Percentiles rank a stretch among this genome's conserved stretches.
These are phyloP conservation scores for Lepidiolamprologus cunningtoni DNA, from an alignment of 2,113 vertebrate species.

Conservation along the genomic window DNA sequence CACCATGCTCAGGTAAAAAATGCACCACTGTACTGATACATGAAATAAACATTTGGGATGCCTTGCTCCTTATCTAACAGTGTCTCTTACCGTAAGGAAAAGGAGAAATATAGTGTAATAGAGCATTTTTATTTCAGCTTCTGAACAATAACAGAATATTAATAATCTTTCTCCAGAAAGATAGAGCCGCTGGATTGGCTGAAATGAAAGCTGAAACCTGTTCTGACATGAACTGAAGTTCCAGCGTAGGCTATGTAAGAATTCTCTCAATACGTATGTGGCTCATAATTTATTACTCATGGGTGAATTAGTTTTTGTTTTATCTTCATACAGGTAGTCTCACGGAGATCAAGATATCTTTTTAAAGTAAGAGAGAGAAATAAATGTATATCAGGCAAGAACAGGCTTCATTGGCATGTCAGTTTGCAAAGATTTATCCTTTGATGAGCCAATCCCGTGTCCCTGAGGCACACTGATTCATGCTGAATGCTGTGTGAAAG, in stretches of 20 bases:
- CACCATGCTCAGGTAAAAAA: slow-evolving; percentile 35
- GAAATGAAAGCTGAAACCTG: slow-evolving; percentile 4
- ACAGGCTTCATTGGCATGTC: slow-evolving; percentile 12
- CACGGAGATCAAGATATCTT: neutral
- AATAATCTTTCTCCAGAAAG: neutral
- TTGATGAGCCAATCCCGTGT: slow-evolving; percentile 29
- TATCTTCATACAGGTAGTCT: slow-evolving; percentile 9
- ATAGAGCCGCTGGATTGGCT: neutral
- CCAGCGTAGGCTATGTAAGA: neutral
- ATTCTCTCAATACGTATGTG: neutral
- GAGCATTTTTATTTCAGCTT: neutral
- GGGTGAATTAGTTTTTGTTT: slow-evolving; percentile 2
- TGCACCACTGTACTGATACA: slow-evolving; percentile 38
- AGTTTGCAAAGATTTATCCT: slow-evolving; percentile 33
- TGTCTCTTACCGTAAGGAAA: neutral
- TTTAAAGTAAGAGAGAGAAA: neutral
- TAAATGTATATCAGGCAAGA: slow-evolving; percentile 23
- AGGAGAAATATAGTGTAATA: neutral
- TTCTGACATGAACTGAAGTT: neutral
- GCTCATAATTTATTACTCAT: neutral
- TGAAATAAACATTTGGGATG: slow-evolving; percentile 22
- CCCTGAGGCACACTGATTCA: slow-evolving; percentile 13
- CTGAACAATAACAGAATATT: slow-evolving; percentile 5
- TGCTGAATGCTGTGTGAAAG: slow-evolving; percentile 20
- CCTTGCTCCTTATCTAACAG: neutral